Conservation (phyloP, 2,797 vertebrate genomes). For the Urophycis tenuis region DNA sequence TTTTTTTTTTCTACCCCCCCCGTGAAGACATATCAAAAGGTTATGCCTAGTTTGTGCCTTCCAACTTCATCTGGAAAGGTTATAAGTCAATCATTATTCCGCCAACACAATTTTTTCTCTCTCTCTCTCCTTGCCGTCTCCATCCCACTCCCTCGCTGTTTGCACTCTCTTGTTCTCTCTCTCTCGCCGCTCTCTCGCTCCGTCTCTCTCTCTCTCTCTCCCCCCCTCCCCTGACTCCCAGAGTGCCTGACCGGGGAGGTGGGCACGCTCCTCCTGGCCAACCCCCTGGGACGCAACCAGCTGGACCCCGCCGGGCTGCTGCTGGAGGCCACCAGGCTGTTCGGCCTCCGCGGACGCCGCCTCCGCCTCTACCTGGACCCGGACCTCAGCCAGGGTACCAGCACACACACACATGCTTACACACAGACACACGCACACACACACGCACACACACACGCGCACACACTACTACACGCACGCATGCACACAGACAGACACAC, state of each 20-base stretch:
- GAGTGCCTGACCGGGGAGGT: constrained; percentile 82
- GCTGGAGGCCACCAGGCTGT: constrained; percentile 82
- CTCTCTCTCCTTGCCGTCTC: neutral
- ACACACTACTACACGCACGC: too few species aligned
- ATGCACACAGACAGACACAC: too few species aligned
- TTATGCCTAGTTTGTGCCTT: constrained; percentile 14
- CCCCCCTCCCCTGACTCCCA: constrained; percentile 36
- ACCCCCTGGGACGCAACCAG: constrained; percentile 81
- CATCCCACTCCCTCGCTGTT: neutral
- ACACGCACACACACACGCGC: too few species aligned
- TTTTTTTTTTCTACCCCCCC: neutral
- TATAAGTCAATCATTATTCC: constrained; percentile 8
- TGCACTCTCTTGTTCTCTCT: neutral
- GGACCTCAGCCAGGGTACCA: constrained; percentile 77
- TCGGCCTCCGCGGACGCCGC: constrained; percentile 83
- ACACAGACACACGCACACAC: too few species aligned
- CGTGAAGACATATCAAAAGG: constrained; percentile 7
- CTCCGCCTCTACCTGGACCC: constrained; percentile 83
- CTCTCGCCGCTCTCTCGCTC: neutral
- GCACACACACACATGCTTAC: neutral
- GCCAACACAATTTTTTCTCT: neutral
- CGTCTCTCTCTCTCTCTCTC: neutral
- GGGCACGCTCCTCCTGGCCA: constrained; percentile 84
- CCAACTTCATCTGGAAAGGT: constrained; percentile 16
- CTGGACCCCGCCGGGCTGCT: constrained; percentile 74